Base-by-base conservation (phyloP, 2,113 vertebrate genomes). In the Melanocharis versteri region DNA sequence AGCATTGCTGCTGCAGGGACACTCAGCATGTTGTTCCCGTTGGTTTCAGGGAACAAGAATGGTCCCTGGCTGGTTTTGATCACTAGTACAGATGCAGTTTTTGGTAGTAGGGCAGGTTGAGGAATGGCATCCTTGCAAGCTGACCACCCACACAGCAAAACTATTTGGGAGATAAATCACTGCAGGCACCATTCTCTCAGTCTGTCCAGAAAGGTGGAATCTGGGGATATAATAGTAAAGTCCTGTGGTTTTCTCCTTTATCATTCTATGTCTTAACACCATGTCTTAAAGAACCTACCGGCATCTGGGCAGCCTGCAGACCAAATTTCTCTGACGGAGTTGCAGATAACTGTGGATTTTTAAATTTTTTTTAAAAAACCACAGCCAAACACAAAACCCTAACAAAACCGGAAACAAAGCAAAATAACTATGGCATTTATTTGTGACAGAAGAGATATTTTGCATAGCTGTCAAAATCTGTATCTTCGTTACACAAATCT, bases 341-440 rank as follows among this genome's bases (percentile, higher is more conserved):
- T 91, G 58, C 23, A 78, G 8, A 56, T 20, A 45, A 4, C 3
- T 17, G 7, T 37, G 22, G n/a, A 42, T 37, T 83, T 92, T 45
- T 7, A 24, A 13, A 18, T 13, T 51, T 58, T 47, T 57, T 58
- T 44, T 10, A 7, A 7, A n/a, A 75, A 73, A 12, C 20, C 20
- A 77, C 12, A 47, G 5, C 22, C 20, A 90, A 35, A 47, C 15
- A 31, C 15, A 69, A 57, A 35, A 18, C 4, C 19, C 8, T 7
- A 27, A 8, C 3, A 40, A 65, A 84, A 23, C 2, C 3, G 27
- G 73, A 47, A 13, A 0, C 15, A 48, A 79, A 69, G 4, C 0
- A 2, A 64, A 72, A 9, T 12, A 58, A 26, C 17, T 20, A 11
- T 69, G 50, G 10, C 5, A 21, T 71, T 79, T 90, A 30, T 60